These are phyloP conservation scores for Tupaia tana DNA, from an alignment of 2,113 vertebrate genomes.

Conservation along the genomic window DNA sequence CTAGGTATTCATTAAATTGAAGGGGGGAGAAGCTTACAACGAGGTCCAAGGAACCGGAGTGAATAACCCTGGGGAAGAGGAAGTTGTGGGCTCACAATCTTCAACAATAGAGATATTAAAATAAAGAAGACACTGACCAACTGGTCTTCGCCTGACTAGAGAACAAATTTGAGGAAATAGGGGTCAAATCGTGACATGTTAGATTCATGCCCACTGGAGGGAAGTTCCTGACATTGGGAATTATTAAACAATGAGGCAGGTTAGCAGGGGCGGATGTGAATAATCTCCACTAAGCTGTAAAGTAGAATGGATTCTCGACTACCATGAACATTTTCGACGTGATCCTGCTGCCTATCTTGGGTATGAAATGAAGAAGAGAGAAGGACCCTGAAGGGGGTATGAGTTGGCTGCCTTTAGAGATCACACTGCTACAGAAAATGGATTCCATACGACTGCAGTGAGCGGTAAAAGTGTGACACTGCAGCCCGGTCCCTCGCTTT, in stretches of 20 bases:
- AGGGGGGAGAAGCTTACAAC: background rate
- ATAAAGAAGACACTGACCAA: conserved; percentile 47
- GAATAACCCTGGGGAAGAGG: conserved; percentile 35
- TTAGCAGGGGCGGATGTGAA: background rate
- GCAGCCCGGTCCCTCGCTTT: no score
- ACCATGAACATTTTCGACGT: accelerated
- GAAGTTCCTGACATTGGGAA: background rate
- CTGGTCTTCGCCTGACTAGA: background rate
- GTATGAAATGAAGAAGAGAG: background rate
- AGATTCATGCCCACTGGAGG: background rate
- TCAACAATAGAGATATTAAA: conserved; percentile 49
- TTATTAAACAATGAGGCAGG: background rate
- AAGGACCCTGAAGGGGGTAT: background rate
- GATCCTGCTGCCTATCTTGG: no score
- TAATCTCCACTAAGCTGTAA: background rate
- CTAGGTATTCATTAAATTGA: background rate
- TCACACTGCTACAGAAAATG: no score
- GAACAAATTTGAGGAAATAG: conserved; percentile 47
- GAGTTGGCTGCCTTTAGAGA: background rate
- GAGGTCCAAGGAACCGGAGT: conserved; percentile 26
- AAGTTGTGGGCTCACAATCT: conserved; percentile 54
- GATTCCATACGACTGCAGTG: no score
- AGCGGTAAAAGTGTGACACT: no score
- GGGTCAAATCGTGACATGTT: background rate
- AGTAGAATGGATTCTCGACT: background rate